These are phyloP conservation scores for Acleris sparsana DNA, from an alignment of 2,888 invertebrate genomes.

Conservation along the genomic window DNA sequence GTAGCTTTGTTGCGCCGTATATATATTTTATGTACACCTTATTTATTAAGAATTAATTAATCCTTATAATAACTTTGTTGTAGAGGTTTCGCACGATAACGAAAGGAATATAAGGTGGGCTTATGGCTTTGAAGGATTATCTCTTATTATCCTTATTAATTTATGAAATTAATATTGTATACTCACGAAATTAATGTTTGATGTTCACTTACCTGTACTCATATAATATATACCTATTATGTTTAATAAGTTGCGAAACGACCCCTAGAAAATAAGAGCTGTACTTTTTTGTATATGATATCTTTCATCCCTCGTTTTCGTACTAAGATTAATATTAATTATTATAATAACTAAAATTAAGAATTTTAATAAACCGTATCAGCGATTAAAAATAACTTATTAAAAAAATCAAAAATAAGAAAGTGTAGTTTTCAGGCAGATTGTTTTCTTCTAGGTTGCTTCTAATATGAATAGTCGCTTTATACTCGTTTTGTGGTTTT, in stretches of 20 bases:
- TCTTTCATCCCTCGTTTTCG: constrained; percentile 75
- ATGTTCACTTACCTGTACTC: constrained; percentile 23
- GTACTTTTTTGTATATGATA: constrained; percentile 67
- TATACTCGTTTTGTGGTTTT: no score
- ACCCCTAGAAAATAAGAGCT: constrained; percentile 60
- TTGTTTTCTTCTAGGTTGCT: no score
- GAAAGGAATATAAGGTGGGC: constrained; percentile 56
- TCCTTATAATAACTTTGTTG: constrained; percentile 71
- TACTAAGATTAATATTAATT: constrained; percentile 21
- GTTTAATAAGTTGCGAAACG: constrained; percentile 23
- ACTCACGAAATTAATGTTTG: constrained; percentile 23
- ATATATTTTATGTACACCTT: constrained; percentile 38
- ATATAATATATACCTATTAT: constrained; percentile 4
- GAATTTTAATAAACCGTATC: no score
- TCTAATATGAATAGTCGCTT: no score
- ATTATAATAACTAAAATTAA: constrained; percentile 3
- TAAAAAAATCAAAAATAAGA: no score
- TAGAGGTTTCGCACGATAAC: constrained; percentile 80
- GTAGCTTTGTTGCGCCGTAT: constrained; percentile 45
- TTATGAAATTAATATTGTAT: constrained; percentile 24
- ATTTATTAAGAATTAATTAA: constrained; percentile 59
- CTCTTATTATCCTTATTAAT: constrained; percentile 39
- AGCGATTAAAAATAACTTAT: no score
- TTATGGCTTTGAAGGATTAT: constrained; percentile 43
- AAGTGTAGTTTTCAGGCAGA: no score